A percentile compares a stretch with the other conserved stretches of the same genome.
Conservation (phyloP, 2,113 vertebrate species). For the Trichomycterus rosablanca region DNA sequence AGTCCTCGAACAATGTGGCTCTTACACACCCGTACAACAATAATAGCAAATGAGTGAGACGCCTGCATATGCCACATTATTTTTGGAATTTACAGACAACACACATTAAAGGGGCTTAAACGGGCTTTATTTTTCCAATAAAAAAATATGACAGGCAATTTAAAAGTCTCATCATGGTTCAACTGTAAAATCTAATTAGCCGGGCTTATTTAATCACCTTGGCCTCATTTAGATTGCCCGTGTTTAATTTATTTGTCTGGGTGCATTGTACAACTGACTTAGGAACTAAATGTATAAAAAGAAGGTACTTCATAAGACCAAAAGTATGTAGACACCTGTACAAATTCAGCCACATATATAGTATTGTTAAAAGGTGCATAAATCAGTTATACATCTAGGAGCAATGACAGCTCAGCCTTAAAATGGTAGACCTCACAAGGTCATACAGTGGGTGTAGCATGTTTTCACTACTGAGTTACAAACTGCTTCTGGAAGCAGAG, state of each 20-base stretch:
- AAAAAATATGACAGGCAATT: background rate
- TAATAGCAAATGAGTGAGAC: slow-evolving; percentile 1
- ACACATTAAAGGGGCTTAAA: slow-evolving; percentile 15
- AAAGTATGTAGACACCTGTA: no score
- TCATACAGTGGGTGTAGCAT: no score
- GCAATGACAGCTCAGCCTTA: no score
- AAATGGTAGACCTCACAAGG: no score
- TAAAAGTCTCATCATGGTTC: slow-evolving; percentile 3
- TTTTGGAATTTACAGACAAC: slow-evolving; percentile 4
- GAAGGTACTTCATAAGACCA: background rate
- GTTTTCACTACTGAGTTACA: no score
- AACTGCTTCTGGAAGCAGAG: no score
- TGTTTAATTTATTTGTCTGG: background rate
- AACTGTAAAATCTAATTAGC: slow-evolving; percentile 9
- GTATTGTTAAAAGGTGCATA: background rate
- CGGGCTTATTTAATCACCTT: background rate
- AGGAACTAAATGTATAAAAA: background rate
- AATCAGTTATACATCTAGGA: no score
- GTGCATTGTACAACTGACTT: background rate
- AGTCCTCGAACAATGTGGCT: slow-evolving; percentile 35
- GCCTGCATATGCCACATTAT: slow-evolving; percentile 3
- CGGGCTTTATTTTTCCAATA: background rate
- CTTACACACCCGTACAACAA: slow-evolving; percentile 26
- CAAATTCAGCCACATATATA: no score
- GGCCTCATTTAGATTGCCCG: background rate